phyloP scores from a whole-genome alignment of 2,888 invertebrate genomes.

The Elmis aenea region DNA sequence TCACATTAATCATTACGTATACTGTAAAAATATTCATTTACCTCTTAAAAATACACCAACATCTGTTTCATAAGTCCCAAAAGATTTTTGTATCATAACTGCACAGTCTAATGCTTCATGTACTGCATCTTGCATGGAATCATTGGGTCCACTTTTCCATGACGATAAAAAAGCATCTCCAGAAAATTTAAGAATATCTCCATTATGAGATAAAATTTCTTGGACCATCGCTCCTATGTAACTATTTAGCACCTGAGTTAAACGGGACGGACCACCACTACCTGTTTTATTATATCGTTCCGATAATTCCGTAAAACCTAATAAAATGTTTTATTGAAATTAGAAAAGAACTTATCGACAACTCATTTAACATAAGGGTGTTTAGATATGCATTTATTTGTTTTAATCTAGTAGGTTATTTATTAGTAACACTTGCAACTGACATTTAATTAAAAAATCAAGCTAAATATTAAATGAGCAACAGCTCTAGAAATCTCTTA shows the following conservation, averaged over 20 bases:
- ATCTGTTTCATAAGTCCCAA: conserved; percentile 58
- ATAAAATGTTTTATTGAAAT: conserved; percentile 6
- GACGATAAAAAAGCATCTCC: conserved; percentile 64
- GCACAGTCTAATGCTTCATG: conserved; percentile 64
- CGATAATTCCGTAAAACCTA: conserved; percentile 61
- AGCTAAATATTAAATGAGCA: too few species aligned
- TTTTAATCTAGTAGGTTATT: conserved; percentile 5
- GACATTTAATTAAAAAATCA: too few species aligned
- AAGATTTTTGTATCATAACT: conserved; percentile 61
- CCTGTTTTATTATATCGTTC: conserved; percentile 62
- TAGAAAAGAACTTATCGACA: neutral
- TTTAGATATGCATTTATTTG: neutral
- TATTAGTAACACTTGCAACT: too few species aligned
- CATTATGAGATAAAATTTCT: conserved; percentile 60
- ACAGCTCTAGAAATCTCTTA: too few species aligned
- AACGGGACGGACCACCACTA: conserved; percentile 62
- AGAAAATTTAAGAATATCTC: conserved; percentile 64
- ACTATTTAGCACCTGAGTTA: conserved; percentile 64
- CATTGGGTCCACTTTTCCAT: conserved; percentile 55
- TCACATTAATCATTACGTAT: too few species aligned
- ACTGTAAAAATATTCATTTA: conserved; percentile 32
- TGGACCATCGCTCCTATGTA: conserved; percentile 70
- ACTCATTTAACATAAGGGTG: neutral
- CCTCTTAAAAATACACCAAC: conserved; percentile 57
- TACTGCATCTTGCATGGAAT: conserved; percentile 56